Conservation (phyloP, 1,140 invertebrate species). For the Linepithema humile region DNA sequence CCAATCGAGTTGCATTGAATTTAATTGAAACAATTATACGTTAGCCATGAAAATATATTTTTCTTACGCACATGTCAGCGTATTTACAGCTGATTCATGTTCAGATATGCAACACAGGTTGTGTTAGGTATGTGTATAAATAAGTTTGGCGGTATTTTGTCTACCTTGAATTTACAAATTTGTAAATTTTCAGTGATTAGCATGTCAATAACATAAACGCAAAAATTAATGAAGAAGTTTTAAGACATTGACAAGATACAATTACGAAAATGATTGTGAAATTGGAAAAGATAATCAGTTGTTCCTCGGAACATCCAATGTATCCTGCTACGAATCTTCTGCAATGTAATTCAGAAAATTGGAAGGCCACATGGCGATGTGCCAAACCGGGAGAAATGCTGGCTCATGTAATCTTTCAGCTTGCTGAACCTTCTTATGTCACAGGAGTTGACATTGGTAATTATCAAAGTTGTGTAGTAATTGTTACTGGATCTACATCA, state of each 20-base stretch:
- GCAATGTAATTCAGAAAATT: conserved; percentile 65
- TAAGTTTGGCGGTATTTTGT: conserved; percentile 10
- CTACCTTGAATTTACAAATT: background rate
- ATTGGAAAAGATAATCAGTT: conserved; percentile 78
- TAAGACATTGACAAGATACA: background rate
- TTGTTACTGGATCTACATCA: conserved; percentile 77
- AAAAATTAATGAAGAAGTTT: background rate
- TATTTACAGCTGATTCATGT: too few species aligned
- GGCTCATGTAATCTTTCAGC: conserved; percentile 77
- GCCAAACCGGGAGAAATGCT: conserved; percentile 80
- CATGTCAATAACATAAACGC: background rate
- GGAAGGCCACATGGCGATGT: conserved; percentile 78
- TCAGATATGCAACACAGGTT: too few species aligned
- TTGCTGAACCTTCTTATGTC: conserved; percentile 76
- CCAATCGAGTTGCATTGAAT: too few species aligned
- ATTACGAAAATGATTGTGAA: conserved; percentile 79
- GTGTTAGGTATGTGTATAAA: background rate
- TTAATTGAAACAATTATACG: too few species aligned
- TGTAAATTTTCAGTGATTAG: background rate
- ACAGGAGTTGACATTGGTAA: conserved; percentile 81
- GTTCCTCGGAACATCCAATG: conserved; percentile 79
- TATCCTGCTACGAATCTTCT: conserved; percentile 80
- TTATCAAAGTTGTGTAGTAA: conserved; percentile 79
- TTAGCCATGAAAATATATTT: too few species aligned
- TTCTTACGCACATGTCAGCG: too few species aligned